phyloP scores from a whole-genome alignment of 2,113 vertebrate species.

The Notechis scutatus region DNA sequence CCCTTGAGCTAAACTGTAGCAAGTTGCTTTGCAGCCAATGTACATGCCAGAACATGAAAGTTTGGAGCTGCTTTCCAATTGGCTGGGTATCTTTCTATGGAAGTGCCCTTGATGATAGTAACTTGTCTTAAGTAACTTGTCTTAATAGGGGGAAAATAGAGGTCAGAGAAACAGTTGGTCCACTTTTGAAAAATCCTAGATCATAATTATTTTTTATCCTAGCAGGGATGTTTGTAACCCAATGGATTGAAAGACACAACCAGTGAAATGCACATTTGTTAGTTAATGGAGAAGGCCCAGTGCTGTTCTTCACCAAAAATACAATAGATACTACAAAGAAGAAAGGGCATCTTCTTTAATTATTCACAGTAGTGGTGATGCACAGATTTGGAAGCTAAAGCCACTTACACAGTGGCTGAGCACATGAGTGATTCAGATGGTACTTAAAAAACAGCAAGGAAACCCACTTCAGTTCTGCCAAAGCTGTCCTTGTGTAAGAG shows the following conservation, averaged over 20 bases:
- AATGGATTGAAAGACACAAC: conserved; percentile 14
- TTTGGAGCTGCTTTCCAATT: not conserved
- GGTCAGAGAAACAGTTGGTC: not conserved
- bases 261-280: conserved; percentile 34
- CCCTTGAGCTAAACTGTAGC: not conserved
- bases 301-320: conserved; percentile 36
- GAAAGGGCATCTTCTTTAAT: conserved; percentile 38
- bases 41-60: not conserved
- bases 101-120: not conserved
- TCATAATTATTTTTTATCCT: conserved; percentile 28
- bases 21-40: not conserved
- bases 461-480: conserved; percentile 18
- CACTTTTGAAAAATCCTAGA: not conserved
- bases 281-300: conserved; percentile 38
- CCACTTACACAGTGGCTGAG: conserved; percentile 12
- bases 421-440: conserved; percentile 23
- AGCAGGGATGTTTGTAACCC: conserved; percentile 33
- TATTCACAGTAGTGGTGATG: conserved; percentile 44
- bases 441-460: conserved; percentile 33
- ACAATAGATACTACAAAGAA: conserved; percentile 42
- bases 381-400: conserved; percentile 14
- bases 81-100: not conserved
- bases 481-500: conserved; percentile 38
- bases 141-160: not conserved
- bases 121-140: not conserved